Conservation (phyloP, 2,797 vertebrate species). For the Avahi laniger region DNA sequence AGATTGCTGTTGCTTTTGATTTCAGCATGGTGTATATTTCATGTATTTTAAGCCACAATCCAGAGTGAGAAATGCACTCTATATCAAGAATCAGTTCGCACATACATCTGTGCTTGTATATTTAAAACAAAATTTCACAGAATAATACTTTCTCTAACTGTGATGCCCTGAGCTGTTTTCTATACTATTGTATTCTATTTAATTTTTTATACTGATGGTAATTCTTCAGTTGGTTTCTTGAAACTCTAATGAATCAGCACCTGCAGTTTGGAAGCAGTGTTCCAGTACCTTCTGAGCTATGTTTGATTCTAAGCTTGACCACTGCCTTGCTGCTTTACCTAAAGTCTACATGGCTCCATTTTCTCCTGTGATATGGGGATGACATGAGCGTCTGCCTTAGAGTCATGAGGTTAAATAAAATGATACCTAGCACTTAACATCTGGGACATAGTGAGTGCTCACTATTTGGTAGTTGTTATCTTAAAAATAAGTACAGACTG, state of each 20-base stretch:
- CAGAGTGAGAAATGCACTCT: background rate
- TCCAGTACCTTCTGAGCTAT: background rate
- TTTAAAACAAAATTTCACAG: conserved; percentile 9
- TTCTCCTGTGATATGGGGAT: background rate
- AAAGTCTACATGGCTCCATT: background rate
- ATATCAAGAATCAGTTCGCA: background rate
- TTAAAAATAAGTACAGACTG: background rate
- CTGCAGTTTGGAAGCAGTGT: background rate
- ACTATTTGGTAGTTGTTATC: background rate
- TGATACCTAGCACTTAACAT: background rate
- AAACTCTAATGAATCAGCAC: background rate
- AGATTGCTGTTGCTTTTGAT: background rate
- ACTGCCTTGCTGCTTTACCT: background rate
- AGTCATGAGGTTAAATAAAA: background rate
- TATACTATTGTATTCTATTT: background rate
- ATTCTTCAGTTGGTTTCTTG: background rate
- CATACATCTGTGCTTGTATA: background rate
- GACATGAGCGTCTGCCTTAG: background rate
- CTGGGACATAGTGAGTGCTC: background rate
- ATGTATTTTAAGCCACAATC: background rate
- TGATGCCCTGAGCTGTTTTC: background rate
- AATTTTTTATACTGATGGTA: background rate
- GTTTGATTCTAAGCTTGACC: background rate
- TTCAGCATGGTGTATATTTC: background rate
- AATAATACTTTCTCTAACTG: background rate